Evolutionary conservation across 2,888 invertebrate genomes (phyloP), one percentile per base, ranked within the genome.

Genomic region (Congeria kusceri): DNA sequence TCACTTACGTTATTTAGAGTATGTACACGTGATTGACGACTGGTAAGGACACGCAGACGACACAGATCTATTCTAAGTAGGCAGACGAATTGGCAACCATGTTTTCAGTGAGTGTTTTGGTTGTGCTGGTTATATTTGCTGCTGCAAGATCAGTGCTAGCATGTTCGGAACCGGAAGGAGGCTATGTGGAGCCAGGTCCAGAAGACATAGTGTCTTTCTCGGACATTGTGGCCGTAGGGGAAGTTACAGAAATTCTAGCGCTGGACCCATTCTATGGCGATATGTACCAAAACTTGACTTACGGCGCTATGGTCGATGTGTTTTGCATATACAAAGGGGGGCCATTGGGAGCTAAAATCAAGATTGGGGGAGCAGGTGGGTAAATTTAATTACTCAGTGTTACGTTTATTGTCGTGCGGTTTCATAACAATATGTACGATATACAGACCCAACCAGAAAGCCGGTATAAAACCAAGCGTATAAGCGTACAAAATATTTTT

Each of bases 311-410:
- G 32, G 77, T 78, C 9, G 57, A 32, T 4, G 69, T 78, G 25
- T 78, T 78, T 18, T 82, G 82, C 53, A 32, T 58, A 11, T 82
- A 78, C 58, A 82, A 82, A 63, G 75, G 82, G 2, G 56, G 67
- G 5, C 63, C 49, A 5, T 47, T 82, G 1, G 62, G 72, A 2
- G 75, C 71, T 3, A 23, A 15, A 13, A 78, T 78, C 28, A 57
- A 44, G n/a, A 78, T 82, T 4, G 82, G 75, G 0, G 78, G 69
- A 1, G 82, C 78, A 59, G 82, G 78, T 75, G 75, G 61, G 25
- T 66, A n/a, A n/a, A n/a, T n/a, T n/a, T n/a, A n/a, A n/a, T n/a
- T n/a, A n/a, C n/a, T n/a, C 39, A 18, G 18, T 47, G 3, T 15
- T 27, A 4, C n/a, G 9, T 39, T 39, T 39, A 15, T 39, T 39